Evolutionary conservation across 2,113 vertebrate species (phyloP).

Genomic region (Oxygymnocypris stewartii): DNA sequence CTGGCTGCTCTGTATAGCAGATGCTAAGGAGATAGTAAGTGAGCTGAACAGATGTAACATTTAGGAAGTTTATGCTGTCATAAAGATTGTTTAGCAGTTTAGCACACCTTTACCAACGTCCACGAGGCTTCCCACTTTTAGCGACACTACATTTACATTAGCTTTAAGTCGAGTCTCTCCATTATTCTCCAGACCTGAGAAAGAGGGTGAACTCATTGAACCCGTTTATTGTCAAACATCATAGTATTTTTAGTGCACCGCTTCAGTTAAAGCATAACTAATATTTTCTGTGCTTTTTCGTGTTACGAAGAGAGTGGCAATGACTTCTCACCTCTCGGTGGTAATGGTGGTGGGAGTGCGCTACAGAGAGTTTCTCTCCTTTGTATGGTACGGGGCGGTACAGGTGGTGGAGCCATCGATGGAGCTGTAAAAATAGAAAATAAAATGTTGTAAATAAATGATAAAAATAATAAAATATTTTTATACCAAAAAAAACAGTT

Average conservation of each 20-base stretch:
- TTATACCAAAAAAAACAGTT: neutral
- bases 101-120: conserved; percentile 65
- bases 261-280: neutral
- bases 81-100: neutral
- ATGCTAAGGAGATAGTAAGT: conserved; percentile 44
- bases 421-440: conserved; percentile 32
- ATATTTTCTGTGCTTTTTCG: neutral
- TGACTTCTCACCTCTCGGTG: conserved; percentile 53
- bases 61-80: neutral
- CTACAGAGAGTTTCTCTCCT: conserved; percentile 51
- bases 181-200: conserved; percentile 53
- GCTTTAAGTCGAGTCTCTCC: conserved; percentile 54
- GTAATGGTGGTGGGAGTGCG: conserved; percentile 54
- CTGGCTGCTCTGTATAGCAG: conserved; percentile 56
- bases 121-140: conserved; percentile 67
- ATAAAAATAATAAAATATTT: neutral
- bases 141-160: conserved; percentile 72
- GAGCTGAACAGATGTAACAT: neutral
- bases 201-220: neutral
- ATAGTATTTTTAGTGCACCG: neutral
- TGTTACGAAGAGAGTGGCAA: neutral
- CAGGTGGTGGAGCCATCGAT: conserved; percentile 61
- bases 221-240: neutral
- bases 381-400: conserved; percentile 64
- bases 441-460: neutral